These are phyloP conservation scores for Erebia palarica DNA, from an alignment of 2,888 invertebrate species.

Conservation along the genomic window DNA sequence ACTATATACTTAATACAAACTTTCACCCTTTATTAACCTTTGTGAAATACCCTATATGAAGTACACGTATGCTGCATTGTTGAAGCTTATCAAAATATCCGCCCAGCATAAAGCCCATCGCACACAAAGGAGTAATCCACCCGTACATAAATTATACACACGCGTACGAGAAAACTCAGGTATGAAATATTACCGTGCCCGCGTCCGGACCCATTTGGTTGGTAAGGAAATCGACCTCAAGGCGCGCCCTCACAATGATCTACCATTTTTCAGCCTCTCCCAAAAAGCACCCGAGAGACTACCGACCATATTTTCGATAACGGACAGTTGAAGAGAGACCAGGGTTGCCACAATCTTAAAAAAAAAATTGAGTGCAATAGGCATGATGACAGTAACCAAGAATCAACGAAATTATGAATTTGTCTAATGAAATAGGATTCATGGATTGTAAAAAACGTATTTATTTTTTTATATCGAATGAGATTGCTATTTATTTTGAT, in stretches of 20 bases:
- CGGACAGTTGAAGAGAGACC: constrained; percentile 25
- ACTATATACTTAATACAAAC: too few species aligned
- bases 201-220: constrained; percentile 24
- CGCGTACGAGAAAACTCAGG: constrained; percentile 20
- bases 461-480: too few species aligned
- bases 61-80: not conserved
- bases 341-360: not conserved
- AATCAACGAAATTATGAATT: too few species aligned
- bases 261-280: constrained; percentile 35
- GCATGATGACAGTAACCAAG: too few species aligned
- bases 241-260: constrained; percentile 34
- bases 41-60: not conserved
- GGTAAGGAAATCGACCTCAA: constrained; percentile 36
- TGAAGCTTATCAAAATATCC: not conserved
- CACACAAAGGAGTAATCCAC: constrained; percentile 19
- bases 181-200: constrained; percentile 30
- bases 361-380: too few species aligned
- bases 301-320: constrained; percentile 35
- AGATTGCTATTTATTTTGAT: too few species aligned
- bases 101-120: constrained; percentile 4
- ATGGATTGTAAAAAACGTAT: too few species aligned
- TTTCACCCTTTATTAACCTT: too few species aligned
- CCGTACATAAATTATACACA: constrained; percentile 11
- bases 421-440: too few species aligned
- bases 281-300: constrained; percentile 37